Percentiles rank a stretch among this genome's conserved stretches.
These are phyloP conservation scores for Odontamblyopus rebecca DNA, from an alignment of 2,797 vertebrate species.

Conservation along the genomic window DNA sequence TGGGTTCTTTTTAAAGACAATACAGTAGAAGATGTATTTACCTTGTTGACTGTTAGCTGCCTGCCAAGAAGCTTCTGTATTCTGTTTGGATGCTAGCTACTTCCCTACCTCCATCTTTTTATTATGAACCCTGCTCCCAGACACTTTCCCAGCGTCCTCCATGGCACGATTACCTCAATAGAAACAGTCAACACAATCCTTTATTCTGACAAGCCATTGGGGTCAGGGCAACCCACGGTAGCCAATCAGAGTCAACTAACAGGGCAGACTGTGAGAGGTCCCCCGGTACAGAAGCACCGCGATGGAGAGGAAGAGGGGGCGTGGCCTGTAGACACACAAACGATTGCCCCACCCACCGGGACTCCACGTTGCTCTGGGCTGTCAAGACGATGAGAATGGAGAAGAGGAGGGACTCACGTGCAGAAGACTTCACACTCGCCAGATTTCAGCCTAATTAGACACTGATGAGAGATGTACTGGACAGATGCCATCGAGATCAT, in stretches of 20 bases:
- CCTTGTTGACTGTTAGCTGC: too few species aligned
- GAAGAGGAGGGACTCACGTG: background rate
- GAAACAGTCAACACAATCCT: constrained; percentile 61
- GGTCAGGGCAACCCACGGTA: constrained; percentile 47
- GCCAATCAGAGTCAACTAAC: constrained; percentile 72
- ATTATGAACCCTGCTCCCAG: constrained; percentile 35
- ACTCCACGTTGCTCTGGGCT: background rate
- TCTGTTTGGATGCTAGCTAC: constrained; percentile 20
- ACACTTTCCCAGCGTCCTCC: constrained; percentile 61
- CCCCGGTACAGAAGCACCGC: constrained; percentile 14
- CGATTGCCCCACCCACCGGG: background rate
- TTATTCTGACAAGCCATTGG: constrained; percentile 58
- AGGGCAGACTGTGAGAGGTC: constrained; percentile 33
- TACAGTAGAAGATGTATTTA: too few species aligned
- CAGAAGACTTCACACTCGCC: background rate
- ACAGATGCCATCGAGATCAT: background rate
- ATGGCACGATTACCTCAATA: constrained; percentile 69
- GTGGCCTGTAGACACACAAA: background rate
- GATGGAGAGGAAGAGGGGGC: background rate
- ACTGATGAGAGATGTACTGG: constrained; percentile 1
- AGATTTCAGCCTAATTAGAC: constrained; percentile 11
- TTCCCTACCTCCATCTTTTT: constrained; percentile 15
- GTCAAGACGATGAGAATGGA: background rate
- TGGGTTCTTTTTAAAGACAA: too few species aligned
- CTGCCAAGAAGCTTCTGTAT: background rate